These are phyloP conservation scores for Felis catus DNA, from an alignment of 2,113 vertebrate genomes.

Conservation along the genomic window DNA sequence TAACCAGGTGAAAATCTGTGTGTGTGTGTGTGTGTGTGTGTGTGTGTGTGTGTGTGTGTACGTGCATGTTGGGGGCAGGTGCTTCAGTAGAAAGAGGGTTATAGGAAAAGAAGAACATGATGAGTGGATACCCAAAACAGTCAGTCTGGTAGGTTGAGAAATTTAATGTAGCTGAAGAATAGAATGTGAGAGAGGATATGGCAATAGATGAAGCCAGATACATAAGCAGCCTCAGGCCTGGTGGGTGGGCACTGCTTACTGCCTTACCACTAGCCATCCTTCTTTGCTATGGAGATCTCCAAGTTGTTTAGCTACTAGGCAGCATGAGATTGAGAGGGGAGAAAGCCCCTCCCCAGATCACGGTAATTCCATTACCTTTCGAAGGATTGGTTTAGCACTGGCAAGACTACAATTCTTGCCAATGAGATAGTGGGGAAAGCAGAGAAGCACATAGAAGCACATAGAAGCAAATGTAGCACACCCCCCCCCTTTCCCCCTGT, in stretches of 20 bases:
- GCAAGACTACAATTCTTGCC: neutral
- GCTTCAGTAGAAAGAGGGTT: neutral
- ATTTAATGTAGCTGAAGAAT: neutral
- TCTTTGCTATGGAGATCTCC: neutral
- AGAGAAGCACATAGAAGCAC: neutral
- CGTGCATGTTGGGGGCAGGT: neutral
- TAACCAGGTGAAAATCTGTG: neutral
- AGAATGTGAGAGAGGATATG: neutral
- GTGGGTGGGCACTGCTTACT: neutral
- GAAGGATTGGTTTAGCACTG: neutral
- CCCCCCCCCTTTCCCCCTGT: neutral
- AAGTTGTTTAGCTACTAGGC: neutral
- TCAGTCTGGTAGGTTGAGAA: neutral
- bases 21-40: fast-evolving
- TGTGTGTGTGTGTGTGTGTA: neutral
- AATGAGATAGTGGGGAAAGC: neutral
- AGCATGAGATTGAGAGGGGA: neutral
- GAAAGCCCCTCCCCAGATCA: neutral
- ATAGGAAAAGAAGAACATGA: neutral
- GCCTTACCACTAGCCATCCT: neutral
- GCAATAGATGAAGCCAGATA: neutral
- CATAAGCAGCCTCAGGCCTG: neutral
- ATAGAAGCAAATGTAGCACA: neutral
- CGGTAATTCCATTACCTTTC: too few relatives aligned
- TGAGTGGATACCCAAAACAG: neutral